A percentile compares a stretch with the other conserved stretches of the same genome.
phyloP scores from a whole-genome alignment of 37 sponge, comb jelly and placozoan genomes.

The Axinella damicornis region DNA sequence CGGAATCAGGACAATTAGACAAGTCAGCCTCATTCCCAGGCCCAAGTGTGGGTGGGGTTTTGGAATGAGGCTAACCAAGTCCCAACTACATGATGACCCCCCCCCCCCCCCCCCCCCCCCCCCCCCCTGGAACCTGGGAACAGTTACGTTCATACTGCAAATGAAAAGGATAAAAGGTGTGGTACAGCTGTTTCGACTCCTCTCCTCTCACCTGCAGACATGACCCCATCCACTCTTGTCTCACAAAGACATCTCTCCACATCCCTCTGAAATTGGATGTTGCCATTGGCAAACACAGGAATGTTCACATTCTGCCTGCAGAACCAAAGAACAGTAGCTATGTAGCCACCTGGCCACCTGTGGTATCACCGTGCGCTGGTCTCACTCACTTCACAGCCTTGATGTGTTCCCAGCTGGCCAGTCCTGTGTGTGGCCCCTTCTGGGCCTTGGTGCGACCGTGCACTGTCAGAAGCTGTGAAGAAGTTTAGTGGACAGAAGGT shows the following conservation, averaged over 20 bases:
- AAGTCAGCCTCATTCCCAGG: no score
- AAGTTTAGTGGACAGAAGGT: no score
- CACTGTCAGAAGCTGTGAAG: slow-evolving; percentile 84
- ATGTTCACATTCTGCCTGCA: slow-evolving; percentile 77
- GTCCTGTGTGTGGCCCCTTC: slow-evolving; percentile 87
- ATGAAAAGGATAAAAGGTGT: no score
- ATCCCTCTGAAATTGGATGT: slow-evolving; percentile 87
- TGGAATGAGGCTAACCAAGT: no score
- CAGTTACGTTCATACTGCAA: no score
- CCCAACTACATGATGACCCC: not conserved
- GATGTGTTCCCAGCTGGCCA: slow-evolving; percentile 97
- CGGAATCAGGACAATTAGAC: no score
- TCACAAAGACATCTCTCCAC: slow-evolving; percentile 78
- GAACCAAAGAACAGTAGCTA: no score
- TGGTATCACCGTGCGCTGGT: no score
- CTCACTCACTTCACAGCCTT: slow-evolving; percentile 88
- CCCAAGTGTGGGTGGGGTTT: no score
- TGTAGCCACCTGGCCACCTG: no score
- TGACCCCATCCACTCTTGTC: slow-evolving; percentile 93
- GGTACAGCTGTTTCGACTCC: not conserved
- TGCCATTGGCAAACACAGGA: slow-evolving; percentile 99
- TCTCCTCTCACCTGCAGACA: slow-evolving; percentile 83
- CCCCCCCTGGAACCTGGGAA: no score
- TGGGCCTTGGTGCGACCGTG: slow-evolving; percentile 96
- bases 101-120: not conserved